phyloP scores from a whole-genome alignment of 1,140 invertebrate genomes.

The Geopemphigus sp. region DNA sequence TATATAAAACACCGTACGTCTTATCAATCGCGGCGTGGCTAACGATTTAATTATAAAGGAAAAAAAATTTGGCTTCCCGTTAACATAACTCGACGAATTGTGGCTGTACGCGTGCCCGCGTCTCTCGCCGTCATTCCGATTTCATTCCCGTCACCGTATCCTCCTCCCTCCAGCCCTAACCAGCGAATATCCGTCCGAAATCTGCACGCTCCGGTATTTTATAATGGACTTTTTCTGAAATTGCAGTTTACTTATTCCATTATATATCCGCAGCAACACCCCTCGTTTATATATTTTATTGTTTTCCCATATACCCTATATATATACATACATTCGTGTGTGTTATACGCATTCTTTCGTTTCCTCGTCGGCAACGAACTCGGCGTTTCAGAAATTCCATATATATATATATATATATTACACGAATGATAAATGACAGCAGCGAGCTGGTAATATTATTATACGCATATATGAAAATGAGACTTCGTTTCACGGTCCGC shows the following conservation, averaged over 20 bases:
- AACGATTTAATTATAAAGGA: not conserved
- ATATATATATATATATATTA: not conserved
- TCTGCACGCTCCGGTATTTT: slow-evolving; percentile 28
- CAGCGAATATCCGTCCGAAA: not conserved
- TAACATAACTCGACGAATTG: not conserved
- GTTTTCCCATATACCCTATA: slow-evolving; percentile 23
- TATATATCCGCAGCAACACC: not conserved
- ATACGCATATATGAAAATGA: slow-evolving; percentile 3
- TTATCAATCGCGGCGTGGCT: too few relatives aligned
- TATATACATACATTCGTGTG: not conserved
- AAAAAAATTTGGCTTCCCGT: not conserved
- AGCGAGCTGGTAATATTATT: slow-evolving; percentile 5
- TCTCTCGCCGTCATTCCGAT: not conserved
- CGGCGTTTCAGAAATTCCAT: not conserved
- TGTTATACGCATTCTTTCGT: slow-evolving; percentile 31
- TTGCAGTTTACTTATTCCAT: slow-evolving; percentile 48
- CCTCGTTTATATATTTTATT: slow-evolving; percentile 38
- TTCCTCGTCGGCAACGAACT: not conserved
- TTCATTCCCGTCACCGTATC: slow-evolving; percentile 10
- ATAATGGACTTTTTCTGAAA: slow-evolving; percentile 19
- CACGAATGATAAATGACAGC: slow-evolving; percentile 43
- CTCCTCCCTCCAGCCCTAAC: too few relatives aligned
- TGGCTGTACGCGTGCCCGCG: too few relatives aligned
- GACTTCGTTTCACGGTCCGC: slow-evolving; percentile 49
- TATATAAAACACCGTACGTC: too few relatives aligned